Conservation (phyloP, 1,140 invertebrate genomes). For the Dolichoris vasculosae region DNA sequence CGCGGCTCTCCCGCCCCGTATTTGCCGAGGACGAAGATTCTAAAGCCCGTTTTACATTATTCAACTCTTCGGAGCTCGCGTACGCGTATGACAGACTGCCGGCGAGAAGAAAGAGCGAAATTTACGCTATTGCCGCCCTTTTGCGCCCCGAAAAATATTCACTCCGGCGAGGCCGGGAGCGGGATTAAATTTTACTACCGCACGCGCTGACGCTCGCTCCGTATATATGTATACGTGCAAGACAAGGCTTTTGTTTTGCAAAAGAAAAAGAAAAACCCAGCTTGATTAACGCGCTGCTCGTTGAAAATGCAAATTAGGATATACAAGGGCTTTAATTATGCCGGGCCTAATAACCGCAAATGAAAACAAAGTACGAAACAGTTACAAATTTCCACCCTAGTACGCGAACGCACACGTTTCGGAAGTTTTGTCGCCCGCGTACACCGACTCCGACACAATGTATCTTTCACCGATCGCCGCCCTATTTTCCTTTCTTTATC, state of each 20-base stretch:
- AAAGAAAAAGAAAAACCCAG: too few relatives aligned
- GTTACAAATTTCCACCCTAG: not conserved
- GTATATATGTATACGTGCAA: not conserved
- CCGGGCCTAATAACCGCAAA: constrained; percentile 26
- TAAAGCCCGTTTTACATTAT: constrained; percentile 67
- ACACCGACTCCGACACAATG: too few relatives aligned
- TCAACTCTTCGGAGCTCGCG: constrained; percentile 56
- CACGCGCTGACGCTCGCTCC: not conserved
- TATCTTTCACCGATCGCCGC: too few relatives aligned
- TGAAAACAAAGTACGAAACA: constrained; percentile 36
- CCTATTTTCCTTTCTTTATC: too few relatives aligned
- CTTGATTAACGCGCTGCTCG: constrained; percentile 7
- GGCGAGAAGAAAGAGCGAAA: constrained; percentile 47
- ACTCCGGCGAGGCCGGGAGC: not conserved
- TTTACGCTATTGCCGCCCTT: constrained; percentile 10
- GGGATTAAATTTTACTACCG: constrained; percentile 36
- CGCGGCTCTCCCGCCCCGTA: constrained; percentile 52
- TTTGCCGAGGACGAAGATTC: constrained; percentile 66
- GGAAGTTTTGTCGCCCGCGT: too few relatives aligned
- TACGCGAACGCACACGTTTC: too few relatives aligned
- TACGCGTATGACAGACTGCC: not conserved
- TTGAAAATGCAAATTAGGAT: constrained; percentile 26
- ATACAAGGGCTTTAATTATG: constrained; percentile 16
- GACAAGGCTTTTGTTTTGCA: not conserved
- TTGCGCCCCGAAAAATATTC: constrained; percentile 24